These are phyloP conservation scores for Drosophila peninsularis DNA, from an alignment of 2,888 invertebrate species.

Conservation along the genomic window DNA sequence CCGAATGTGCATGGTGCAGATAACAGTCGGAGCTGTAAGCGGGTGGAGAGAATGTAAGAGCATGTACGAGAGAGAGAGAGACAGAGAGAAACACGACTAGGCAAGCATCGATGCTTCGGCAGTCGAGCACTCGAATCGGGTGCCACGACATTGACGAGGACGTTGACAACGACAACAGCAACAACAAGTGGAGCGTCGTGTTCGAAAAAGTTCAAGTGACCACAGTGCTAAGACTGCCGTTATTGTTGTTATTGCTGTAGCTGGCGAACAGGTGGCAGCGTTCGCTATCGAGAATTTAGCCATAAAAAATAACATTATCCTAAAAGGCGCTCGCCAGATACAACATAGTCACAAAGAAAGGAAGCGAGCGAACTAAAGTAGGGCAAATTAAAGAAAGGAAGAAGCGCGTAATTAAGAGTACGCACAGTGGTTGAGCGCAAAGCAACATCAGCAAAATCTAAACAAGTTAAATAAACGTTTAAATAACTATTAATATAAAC, in stretches of 20 bases:
- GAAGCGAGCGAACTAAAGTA: neutral
- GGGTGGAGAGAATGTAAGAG: slow-evolving; percentile 8
- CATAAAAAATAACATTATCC: slow-evolving; percentile 54
- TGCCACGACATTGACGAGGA: slow-evolving; percentile 67
- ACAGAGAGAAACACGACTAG: slow-evolving; percentile 16
- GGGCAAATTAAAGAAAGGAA: neutral
- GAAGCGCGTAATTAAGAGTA: neutral
- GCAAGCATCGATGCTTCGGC: slow-evolving; percentile 40
- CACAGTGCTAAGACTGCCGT: slow-evolving; percentile 6
- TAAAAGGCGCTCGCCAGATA: slow-evolving; percentile 32
- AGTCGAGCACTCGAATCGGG: slow-evolving; percentile 43
- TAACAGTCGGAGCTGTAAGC: slow-evolving; percentile 43
- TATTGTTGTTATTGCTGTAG: slow-evolving; percentile 22
- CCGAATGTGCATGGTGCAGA: slow-evolving; percentile 68
- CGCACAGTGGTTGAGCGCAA: slow-evolving; percentile 15
- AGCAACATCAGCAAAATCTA: neutral
- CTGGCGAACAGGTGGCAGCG: slow-evolving; percentile 47
- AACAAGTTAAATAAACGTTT: neutral
- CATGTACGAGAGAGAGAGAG: slow-evolving; percentile 16
- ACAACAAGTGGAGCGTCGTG: slow-evolving; percentile 37
- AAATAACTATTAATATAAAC: neutral
- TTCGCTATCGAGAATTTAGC: slow-evolving; percentile 42
- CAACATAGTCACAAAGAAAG: slow-evolving; percentile 14
- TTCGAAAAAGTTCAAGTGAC: slow-evolving; percentile 47
- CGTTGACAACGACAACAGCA: slow-evolving; percentile 45